Percentiles rank a stretch among this genome's conserved stretches.
Evolutionary conservation across 2,888 invertebrate genomes (phyloP).

Genomic region (Drosophila picticornis): DNA sequence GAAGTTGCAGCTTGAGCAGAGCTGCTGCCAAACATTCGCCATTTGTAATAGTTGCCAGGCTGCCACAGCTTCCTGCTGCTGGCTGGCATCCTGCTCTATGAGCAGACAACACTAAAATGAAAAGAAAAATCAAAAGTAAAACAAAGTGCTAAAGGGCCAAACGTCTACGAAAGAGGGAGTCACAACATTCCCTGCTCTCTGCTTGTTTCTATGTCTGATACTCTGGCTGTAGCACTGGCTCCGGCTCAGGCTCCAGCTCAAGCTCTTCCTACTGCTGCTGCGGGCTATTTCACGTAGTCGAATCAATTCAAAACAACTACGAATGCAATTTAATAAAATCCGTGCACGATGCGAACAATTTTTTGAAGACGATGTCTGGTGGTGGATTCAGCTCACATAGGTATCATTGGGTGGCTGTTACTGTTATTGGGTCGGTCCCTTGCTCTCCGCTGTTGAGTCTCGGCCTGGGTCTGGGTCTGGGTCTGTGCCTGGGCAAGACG

Average conservation of each 20-base stretch:
- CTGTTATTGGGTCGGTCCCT: slow-evolving; percentile 9
- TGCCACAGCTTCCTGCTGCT: slow-evolving; percentile 28
- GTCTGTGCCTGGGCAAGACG: slow-evolving; percentile 55
- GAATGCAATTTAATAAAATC: slow-evolving; percentile 84
- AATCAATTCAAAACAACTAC: slow-evolving; percentile 84
- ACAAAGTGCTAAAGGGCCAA: slow-evolving; percentile 67
- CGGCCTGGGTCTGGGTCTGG: slow-evolving; percentile 4
- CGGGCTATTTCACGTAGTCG: slow-evolving; percentile 73
- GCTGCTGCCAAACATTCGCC: slow-evolving; percentile 52
- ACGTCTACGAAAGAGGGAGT: slow-evolving; percentile 5
- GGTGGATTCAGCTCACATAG: slow-evolving; percentile 48
- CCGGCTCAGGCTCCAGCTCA: background rate
- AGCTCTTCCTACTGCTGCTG: slow-evolving; percentile 39
- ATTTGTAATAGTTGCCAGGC: slow-evolving; percentile 76
- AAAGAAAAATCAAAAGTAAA: slow-evolving; percentile 75
- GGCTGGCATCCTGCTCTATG: slow-evolving; percentile 34
- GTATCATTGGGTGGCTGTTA: slow-evolving; percentile 59
- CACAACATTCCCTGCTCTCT: background rate
- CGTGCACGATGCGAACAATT: slow-evolving; percentile 74
- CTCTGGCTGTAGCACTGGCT: slow-evolving; percentile 7
- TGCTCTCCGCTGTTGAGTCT: slow-evolving; percentile 1
- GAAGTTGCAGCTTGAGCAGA: slow-evolving; percentile 43
- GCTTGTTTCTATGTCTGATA: slow-evolving; percentile 9
- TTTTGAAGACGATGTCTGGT: slow-evolving; percentile 62
- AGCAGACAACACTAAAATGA: slow-evolving; percentile 51